phyloP scores from a whole-genome alignment of 2,797 vertebrate genomes.

The Fistularia commersonii region DNA sequence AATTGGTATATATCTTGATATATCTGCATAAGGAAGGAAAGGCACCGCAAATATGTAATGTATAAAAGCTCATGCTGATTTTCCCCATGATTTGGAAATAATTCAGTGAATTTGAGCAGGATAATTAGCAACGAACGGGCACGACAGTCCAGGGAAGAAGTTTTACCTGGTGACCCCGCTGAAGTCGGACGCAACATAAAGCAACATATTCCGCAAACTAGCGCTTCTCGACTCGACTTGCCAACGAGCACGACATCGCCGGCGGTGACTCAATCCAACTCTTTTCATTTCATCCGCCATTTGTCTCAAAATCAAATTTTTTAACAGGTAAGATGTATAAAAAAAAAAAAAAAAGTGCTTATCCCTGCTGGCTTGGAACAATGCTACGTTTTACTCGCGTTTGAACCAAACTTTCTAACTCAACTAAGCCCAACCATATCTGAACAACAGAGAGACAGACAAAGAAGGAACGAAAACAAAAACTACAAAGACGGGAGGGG shows the following conservation, averaged over 20 bases:
- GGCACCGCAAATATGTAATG: too few species aligned
- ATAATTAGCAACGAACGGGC: too few species aligned
- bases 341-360: constrained; percentile 13
- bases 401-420: constrained; percentile 61
- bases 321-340: constrained; percentile 42
- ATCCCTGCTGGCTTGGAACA: constrained; percentile 20
- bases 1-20: too few species aligned
- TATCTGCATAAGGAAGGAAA: too few species aligned
- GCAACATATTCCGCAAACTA: not conserved
- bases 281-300: constrained; percentile 18
- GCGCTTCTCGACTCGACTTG: not conserved
- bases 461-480: constrained; percentile 55
- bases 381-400: constrained; percentile 33
- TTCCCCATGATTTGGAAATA: too few species aligned
- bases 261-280: not conserved
- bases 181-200: not conserved
- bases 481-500: constrained; percentile 58
- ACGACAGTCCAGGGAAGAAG: too few species aligned
- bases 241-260: not conserved
- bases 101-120: too few species aligned
- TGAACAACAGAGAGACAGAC: constrained; percentile 61
- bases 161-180: too few species aligned
- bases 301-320: constrained; percentile 6
- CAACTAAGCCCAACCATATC: constrained; percentile 50
- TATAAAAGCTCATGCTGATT: too few species aligned